phyloP scores from a whole-genome alignment of 2,113 vertebrate species.

The Corvus moneduloides region DNA sequence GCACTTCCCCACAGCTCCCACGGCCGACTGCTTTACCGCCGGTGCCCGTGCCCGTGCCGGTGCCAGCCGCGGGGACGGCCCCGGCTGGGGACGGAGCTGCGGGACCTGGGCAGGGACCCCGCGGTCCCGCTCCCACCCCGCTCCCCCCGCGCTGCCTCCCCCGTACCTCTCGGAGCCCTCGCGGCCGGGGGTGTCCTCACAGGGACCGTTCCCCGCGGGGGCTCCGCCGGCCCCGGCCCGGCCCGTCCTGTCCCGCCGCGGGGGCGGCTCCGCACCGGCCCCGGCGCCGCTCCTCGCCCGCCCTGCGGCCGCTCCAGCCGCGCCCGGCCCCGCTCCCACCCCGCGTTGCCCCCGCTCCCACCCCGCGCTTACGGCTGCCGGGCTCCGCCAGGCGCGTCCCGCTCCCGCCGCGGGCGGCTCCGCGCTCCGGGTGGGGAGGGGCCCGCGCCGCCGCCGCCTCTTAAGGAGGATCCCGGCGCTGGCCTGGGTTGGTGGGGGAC shows the following conservation, averaged over 20 bases:
- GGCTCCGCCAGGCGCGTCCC: neutral
- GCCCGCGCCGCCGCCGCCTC: neutral
- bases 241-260: neutral
- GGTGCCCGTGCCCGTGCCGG: neutral
- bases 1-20: slow-evolving; percentile 58
- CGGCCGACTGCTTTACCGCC: neutral
- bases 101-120: neutral
- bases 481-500: neutral
- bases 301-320: no score
- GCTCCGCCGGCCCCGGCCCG: neutral
- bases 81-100: neutral
- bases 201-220: neutral
- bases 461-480: neutral
- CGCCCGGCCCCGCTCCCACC: neutral
- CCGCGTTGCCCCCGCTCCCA: neutral
- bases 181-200: neutral
- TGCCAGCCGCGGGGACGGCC: neutral
- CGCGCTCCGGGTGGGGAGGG: neutral
- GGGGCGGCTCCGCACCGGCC: neutral
- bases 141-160: neutral
- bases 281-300: no score
- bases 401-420: neutral
- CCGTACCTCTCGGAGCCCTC: neutral
- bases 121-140: neutral
- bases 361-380: neutral